Evolutionary conservation across 1,140 invertebrate species (phyloP).

Genomic region (Ladona fulva): DNA sequence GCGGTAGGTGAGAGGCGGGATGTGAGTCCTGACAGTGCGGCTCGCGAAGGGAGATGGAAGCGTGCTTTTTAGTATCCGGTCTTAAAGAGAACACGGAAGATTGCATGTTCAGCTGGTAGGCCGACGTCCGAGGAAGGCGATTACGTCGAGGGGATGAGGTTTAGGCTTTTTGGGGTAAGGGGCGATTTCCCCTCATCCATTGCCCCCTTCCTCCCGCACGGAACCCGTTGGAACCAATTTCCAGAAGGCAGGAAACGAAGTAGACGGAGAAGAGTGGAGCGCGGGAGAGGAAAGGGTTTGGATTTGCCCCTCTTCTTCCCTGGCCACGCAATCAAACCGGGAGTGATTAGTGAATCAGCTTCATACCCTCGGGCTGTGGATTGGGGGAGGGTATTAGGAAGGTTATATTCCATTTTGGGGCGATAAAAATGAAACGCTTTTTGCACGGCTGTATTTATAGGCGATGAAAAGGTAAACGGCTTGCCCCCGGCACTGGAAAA

Average conservation of each 20-base stretch:
- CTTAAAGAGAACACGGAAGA: not conserved
- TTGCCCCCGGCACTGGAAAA: too few species aligned
- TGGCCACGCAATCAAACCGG: not conserved
- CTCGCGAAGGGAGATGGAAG: not conserved
- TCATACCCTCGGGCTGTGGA: not conserved
- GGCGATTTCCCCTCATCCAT: not conserved
- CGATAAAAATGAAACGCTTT: too few species aligned
- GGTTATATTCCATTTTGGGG: too few species aligned
- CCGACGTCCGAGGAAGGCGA: too few species aligned
- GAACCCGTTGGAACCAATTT: conserved; percentile 2
- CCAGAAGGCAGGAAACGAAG: not conserved
- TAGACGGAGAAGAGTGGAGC: conserved; percentile 8
- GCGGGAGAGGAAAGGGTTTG: not conserved
- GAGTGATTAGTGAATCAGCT: conserved; percentile 5
- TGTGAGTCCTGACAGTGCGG: not conserved
- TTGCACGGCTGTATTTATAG: too few species aligned
- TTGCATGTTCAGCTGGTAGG: not conserved
- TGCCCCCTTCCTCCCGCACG: not conserved
- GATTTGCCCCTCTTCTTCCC: not conserved
- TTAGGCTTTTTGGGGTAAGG: too few species aligned
- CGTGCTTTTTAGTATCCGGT: not conserved
- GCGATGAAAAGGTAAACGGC: too few species aligned
- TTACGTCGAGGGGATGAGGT: too few species aligned
- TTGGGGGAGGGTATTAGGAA: not conserved
- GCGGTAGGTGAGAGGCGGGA: not conserved